Conservation (phyloP, 2,888 invertebrate genomes). For the Parelbella ahira region DNA sequence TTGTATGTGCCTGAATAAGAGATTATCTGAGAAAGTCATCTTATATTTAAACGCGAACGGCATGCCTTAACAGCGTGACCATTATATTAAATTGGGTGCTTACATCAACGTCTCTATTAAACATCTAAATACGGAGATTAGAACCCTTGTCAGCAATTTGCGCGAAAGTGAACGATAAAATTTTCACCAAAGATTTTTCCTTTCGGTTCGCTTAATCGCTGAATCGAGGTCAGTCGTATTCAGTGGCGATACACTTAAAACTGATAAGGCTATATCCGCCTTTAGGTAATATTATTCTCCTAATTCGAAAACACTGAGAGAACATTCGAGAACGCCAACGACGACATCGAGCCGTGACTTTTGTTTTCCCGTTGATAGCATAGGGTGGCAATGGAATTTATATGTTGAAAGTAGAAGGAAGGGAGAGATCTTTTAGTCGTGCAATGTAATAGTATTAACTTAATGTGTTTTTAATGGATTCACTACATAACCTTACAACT, state of each 20-base stretch:
- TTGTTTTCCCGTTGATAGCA: no score
- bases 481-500: no score
- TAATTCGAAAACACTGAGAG: no score
- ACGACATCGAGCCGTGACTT: no score
- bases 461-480: no score
- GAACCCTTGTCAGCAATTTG: conserved; percentile 16
- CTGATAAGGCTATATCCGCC: conserved; percentile 1
- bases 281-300: background rate
- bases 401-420: no score
- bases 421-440: no score
- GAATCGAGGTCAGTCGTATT: conserved; percentile 17
- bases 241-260: conserved; percentile 2
- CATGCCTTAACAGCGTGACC: conserved; percentile 9
- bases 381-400: no score
- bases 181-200: conserved; percentile 10
- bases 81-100: conserved; percentile 20
- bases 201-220: background rate
- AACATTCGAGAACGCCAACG: no score
- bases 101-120: conserved; percentile 19
- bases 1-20: no score
- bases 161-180: conserved; percentile 14
- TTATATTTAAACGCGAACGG: conserved; percentile 2
- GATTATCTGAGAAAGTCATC: no score
- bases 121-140: conserved; percentile 19
- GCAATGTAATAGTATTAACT: no score